phyloP scores from a whole-genome alignment of 1,140 invertebrate species.

The honey bee (Apis mellifera) region DNA sequence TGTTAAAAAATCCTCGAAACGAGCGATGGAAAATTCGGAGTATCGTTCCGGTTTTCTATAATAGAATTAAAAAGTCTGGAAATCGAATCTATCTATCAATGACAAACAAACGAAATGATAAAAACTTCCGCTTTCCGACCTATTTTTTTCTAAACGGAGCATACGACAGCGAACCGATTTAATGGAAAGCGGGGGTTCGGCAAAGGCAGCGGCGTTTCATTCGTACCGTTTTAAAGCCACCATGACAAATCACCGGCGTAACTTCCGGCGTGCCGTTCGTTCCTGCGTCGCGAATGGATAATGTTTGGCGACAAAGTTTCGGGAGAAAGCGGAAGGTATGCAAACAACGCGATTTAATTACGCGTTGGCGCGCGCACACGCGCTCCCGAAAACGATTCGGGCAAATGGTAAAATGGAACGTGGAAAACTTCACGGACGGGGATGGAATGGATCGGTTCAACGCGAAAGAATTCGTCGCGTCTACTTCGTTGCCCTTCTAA shows the following conservation, averaged over 20 bases:
- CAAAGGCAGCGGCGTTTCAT: not conserved
- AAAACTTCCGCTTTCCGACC: too few species aligned
- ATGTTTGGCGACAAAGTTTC: constrained; percentile 31
- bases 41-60: too few species aligned
- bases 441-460: not conserved
- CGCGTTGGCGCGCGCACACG: not conserved
- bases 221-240: not conserved
- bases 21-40: too few species aligned
- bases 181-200: not conserved
- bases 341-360: constrained; percentile 51
- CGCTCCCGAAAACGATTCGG: too few species aligned
- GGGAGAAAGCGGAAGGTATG: constrained; percentile 42
- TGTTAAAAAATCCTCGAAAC: too few species aligned
- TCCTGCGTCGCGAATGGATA: constrained; percentile 30
- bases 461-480: constrained; percentile 6
- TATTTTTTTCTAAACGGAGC: not conserved
- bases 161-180: not conserved
- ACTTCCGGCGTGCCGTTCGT: constrained; percentile 4
- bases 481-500: constrained; percentile 23
- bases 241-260: constrained; percentile 9
- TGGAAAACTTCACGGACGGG: not conserved
- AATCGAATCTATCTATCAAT: too few species aligned
- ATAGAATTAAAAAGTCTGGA: too few species aligned
- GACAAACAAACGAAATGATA: too few species aligned
- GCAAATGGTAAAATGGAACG: constrained; percentile 8